Conservation (phyloP, 2,888 invertebrate species). For the Leucophenga maculata region DNA sequence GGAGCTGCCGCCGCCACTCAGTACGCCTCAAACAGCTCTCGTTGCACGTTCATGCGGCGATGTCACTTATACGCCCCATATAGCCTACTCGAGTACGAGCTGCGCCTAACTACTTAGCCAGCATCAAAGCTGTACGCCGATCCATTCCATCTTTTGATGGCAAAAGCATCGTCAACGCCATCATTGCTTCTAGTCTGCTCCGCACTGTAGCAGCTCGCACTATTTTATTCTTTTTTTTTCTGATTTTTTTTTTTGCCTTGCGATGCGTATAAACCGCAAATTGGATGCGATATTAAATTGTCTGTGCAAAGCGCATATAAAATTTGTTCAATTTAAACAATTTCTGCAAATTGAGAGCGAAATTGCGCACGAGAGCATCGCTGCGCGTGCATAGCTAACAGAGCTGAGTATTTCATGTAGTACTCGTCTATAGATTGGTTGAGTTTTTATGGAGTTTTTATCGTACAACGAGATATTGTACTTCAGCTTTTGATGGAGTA, state of each 20-base stretch:
- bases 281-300: slow-evolving; percentile 72
- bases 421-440: no score
- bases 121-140: slow-evolving; percentile 13
- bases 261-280: slow-evolving; percentile 71
- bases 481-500: slow-evolving; percentile 33
- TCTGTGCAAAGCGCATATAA: slow-evolving; percentile 70
- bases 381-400: slow-evolving; percentile 18
- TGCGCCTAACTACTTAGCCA: slow-evolving; percentile 25
- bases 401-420: no score
- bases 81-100: neutral
- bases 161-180: neutral
- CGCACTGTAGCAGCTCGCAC: no score
- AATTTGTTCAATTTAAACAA: slow-evolving; percentile 69
- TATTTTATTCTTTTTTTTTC: neutral
- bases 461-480: neutral
- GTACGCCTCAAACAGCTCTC: slow-evolving; percentile 29
- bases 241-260: slow-evolving; percentile 32
- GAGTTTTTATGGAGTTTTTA: slow-evolving; percentile 14
- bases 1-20: slow-evolving; percentile 9
- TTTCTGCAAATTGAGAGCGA: slow-evolving; percentile 51
- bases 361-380: slow-evolving; percentile 36
- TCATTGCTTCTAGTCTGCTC: neutral
- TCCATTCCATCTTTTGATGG: slow-evolving; percentile 24
- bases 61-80: slow-evolving; percentile 65
- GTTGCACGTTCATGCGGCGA: slow-evolving; percentile 58